Conservation (phyloP, 2,797 vertebrate species). For the Nyctibius grandis region DNA sequence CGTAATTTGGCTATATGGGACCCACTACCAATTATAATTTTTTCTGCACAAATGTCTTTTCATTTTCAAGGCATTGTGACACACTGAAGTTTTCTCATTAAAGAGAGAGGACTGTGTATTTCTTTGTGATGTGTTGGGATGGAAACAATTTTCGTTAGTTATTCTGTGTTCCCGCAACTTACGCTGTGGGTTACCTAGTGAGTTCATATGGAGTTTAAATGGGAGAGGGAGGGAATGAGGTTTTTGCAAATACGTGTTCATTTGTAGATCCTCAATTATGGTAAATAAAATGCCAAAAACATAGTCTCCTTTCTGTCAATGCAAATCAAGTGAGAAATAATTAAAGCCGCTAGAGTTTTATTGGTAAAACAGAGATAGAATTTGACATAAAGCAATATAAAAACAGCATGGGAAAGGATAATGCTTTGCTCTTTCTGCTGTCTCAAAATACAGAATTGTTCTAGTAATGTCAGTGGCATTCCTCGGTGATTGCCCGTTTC, state of each 20-base stretch:
- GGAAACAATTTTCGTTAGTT: neutral
- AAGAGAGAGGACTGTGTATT: neutral
- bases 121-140: neutral
- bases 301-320: neutral
- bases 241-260: neutral
- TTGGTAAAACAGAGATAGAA: neutral
- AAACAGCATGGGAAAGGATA: neutral
- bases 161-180: neutral
- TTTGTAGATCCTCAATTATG: neutral
- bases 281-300: neutral
- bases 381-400: neutral
- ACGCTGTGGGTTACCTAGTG: neutral
- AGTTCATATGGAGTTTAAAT: neutral
- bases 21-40: neutral
- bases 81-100: neutral
- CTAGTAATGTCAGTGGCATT: neutral
- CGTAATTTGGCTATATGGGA: neutral
- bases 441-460: neutral
- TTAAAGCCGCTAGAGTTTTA: neutral
- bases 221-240: neutral
- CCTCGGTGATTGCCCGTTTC: neutral
- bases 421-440: neutral
- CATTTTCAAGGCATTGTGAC: neutral
- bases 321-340: neutral
- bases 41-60: neutral